Conservation (phyloP, 2,888 invertebrate species). For the Amitus sp. region DNA sequence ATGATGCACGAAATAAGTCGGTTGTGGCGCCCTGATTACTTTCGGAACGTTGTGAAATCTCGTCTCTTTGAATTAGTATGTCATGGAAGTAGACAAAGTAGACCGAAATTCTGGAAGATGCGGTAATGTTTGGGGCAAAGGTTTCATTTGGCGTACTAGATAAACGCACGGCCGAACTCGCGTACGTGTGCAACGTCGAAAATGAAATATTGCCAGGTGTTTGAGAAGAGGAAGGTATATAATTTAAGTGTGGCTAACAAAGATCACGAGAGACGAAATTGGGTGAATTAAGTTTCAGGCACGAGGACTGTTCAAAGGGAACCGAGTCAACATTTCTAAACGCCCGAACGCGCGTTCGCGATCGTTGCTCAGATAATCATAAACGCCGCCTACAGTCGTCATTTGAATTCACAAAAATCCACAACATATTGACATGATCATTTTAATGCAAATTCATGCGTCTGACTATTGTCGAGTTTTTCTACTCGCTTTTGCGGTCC, state of each 20-base stretch:
- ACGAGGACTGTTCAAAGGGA: background rate
- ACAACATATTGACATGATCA: background rate
- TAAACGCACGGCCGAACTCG: constrained; percentile 9
- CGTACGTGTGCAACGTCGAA: constrained; percentile 18
- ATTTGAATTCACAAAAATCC: background rate
- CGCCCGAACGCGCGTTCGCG: constrained; percentile 15
- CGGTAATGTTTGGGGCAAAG: constrained; percentile 11
- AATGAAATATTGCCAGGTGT: constrained; percentile 10
- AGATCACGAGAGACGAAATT: constrained; percentile 50
- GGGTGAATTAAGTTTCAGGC: constrained; percentile 51
- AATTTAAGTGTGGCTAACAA: constrained; percentile 53
- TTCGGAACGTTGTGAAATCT: background rate
- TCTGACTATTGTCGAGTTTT: background rate
- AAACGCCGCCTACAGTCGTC: background rate
- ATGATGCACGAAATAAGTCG: background rate
- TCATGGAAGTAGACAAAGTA: background rate
- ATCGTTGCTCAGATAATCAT: constrained; percentile 9
- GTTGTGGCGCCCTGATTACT: background rate
- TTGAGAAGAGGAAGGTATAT: constrained; percentile 37
- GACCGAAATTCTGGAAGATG: background rate
- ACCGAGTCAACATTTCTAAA: constrained; percentile 14
- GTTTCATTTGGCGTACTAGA: constrained; percentile 7
- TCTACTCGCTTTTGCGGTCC: background rate
- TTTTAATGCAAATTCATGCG: background rate
- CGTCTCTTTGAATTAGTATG: background rate